Percentiles rank a stretch among this genome's conserved stretches.
phyloP scores from a whole-genome alignment of 1,140 invertebrate genomes.

The Trichonephila clavipes region DNA sequence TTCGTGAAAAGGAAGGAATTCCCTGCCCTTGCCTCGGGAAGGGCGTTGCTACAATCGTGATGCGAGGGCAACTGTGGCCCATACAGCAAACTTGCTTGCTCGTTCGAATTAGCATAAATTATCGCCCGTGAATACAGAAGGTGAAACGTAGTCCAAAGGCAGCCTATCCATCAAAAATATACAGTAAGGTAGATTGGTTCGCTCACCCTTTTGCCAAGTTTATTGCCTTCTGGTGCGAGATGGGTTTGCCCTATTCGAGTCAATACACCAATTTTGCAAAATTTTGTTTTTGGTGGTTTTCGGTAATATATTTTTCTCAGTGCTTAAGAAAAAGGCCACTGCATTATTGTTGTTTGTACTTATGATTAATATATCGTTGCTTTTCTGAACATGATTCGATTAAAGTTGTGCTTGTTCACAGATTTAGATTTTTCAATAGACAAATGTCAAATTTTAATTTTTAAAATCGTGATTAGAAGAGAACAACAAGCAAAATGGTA shows the following conservation, averaged over 20 bases:
- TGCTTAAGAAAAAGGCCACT: too few relatives aligned
- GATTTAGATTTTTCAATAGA: too few relatives aligned
- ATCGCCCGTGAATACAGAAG: not conserved
- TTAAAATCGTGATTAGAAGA: too few relatives aligned
- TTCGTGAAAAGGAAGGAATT: not conserved
- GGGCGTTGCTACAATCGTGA: slow-evolving; percentile 3
- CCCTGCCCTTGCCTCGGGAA: not conserved
- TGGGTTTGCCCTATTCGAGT: not conserved
- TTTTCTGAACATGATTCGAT: too few relatives aligned
- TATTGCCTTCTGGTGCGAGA: not conserved
- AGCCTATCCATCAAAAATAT: not conserved
- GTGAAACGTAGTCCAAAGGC: not conserved
- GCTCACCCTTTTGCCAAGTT: slow-evolving; percentile 10
- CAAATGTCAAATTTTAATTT: too few relatives aligned
- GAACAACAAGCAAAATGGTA: too few relatives aligned
- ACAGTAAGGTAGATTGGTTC: not conserved
- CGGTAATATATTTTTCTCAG: too few relatives aligned
- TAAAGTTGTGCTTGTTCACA: too few relatives aligned
- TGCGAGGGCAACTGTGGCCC: not conserved
- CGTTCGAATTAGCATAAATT: slow-evolving; percentile 21
- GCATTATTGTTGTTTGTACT: too few relatives aligned
- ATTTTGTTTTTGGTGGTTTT: too few relatives aligned
- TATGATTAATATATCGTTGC: too few relatives aligned
- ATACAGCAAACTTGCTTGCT: not conserved
- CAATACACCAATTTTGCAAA: too few relatives aligned